phyloP scores from a whole-genome alignment of 1,140 invertebrate genomes.

The Aphelenchoides fujianensis region DNA sequence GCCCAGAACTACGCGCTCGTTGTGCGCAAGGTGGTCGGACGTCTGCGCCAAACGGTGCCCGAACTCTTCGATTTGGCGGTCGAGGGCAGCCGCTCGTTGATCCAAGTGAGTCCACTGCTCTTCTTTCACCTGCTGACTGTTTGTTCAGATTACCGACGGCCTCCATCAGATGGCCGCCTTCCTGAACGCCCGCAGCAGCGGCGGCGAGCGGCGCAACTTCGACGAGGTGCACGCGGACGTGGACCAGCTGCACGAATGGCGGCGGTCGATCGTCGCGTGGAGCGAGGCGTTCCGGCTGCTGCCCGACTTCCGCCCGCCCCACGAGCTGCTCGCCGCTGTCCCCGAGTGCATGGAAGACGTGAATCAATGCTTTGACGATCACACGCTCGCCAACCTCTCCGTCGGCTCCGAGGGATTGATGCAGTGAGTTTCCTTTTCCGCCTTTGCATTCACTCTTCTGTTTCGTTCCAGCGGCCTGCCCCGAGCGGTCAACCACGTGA shows the following conservation, averaged over 20 bases:
- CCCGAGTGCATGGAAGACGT: not conserved
- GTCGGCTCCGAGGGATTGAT: not conserved
- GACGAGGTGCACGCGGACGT: not conserved
- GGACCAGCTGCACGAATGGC: not conserved
- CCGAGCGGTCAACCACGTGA: not conserved
- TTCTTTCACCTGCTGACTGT: not conserved
- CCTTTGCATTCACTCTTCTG: not conserved
- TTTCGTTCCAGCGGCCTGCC: conserved; percentile 2
- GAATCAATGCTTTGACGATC: not conserved
- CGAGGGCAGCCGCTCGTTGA: not conserved
- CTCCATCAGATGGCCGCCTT: not conserved
- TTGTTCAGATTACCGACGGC: not conserved
- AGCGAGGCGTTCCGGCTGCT: not conserved
- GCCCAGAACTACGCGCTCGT: not conserved
- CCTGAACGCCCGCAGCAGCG: not conserved
- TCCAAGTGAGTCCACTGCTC: not conserved
- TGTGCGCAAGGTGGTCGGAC: not conserved
- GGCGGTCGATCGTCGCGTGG: not conserved
- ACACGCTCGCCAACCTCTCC: not conserved
- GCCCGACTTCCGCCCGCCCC: not conserved
- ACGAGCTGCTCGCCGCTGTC: not conserved
- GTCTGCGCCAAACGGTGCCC: conserved; percentile 7
- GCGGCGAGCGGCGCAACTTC: not conserved
- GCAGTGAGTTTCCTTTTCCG: not conserved
- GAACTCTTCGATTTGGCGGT: not conserved